These are phyloP conservation scores for Actinernus sp. DNA, from an alignment of 92 coral and sea anemone genomes.

Conservation along the genomic window DNA sequence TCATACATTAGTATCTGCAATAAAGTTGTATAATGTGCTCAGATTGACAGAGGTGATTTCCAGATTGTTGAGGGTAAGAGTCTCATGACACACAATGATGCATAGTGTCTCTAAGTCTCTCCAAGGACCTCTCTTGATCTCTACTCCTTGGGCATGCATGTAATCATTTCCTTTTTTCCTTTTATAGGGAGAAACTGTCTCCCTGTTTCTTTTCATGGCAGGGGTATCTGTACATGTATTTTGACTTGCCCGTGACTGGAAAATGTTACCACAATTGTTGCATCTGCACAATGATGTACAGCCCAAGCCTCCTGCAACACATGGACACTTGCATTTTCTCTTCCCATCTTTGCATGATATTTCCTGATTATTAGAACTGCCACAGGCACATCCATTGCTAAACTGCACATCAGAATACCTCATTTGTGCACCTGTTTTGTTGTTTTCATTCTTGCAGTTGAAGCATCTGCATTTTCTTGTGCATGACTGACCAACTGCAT, in stretches of 20 bases:
- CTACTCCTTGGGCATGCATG: slow-evolving; percentile 16
- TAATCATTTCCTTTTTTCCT: slow-evolving; percentile 40
- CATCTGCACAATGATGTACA: slow-evolving; percentile 35
- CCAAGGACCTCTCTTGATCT: slow-evolving; percentile 47
- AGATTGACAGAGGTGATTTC: slow-evolving; percentile 19
- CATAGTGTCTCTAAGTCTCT: slow-evolving; percentile 44
- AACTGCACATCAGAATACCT: too few species aligned
- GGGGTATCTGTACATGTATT: background rate
- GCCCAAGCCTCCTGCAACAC: slow-evolving; percentile 23
- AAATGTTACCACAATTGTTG: slow-evolving; percentile 29
- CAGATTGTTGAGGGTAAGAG: slow-evolving; percentile 14
- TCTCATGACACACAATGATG: slow-evolving; percentile 32
- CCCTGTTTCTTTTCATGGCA: slow-evolving; percentile 28
- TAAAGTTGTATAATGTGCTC: slow-evolving; percentile 20
- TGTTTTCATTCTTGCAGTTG: slow-evolving; percentile 6
- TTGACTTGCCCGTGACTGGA: slow-evolving; percentile 14
- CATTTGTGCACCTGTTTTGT: background rate
- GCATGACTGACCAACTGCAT: slow-evolving; percentile 5
- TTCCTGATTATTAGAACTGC: background rate
- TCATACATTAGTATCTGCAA: slow-evolving; percentile 28
- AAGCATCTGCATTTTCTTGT: slow-evolving; percentile 36
- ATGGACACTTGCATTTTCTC: slow-evolving; percentile 37
- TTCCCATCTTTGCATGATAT: slow-evolving; percentile 42
- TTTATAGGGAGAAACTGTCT: too few species aligned
- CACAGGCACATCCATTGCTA: background rate